phyloP scores from a whole-genome alignment of 2,797 vertebrate genomes.

The Phalanger gymnotis region DNA sequence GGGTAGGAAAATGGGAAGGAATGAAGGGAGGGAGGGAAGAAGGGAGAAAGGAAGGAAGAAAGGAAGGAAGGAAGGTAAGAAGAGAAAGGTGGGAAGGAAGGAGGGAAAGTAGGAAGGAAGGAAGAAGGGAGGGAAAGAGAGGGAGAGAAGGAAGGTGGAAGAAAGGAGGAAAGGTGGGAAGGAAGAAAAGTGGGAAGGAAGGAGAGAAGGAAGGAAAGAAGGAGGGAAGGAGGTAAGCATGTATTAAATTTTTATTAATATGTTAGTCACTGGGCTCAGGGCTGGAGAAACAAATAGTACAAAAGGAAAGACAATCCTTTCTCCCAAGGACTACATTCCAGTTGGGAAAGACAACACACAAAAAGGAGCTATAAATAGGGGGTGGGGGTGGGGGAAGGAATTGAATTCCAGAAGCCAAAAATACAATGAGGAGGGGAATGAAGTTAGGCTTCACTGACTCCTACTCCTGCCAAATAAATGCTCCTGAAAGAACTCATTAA shows the following conservation, averaged over 20 bases:
- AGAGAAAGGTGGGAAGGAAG: not conserved
- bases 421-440: no score
- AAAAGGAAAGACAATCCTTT: not conserved
- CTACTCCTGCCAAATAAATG: not conserved
- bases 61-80: not conserved
- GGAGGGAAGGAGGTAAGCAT: not conserved
- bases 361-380: not conserved
- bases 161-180: slow-evolving; percentile 8
- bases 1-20: no score
- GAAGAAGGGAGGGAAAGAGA: not conserved
- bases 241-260: not conserved
- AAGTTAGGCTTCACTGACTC: not conserved
- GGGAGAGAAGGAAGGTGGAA: not conserved
- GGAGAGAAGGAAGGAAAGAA: not conserved
- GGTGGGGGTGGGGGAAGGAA: no score
- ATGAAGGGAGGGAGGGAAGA: no score
- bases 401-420: not conserved
- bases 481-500: not conserved
- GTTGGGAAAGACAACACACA: not conserved
- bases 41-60: no score
- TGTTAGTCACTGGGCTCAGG: not conserved
- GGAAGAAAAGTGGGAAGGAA: not conserved
- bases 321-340: not conserved
- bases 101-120: not conserved
- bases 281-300: not conserved